Conservation (phyloP, 2,797 vertebrate species). For the Xenopus petersii region DNA sequence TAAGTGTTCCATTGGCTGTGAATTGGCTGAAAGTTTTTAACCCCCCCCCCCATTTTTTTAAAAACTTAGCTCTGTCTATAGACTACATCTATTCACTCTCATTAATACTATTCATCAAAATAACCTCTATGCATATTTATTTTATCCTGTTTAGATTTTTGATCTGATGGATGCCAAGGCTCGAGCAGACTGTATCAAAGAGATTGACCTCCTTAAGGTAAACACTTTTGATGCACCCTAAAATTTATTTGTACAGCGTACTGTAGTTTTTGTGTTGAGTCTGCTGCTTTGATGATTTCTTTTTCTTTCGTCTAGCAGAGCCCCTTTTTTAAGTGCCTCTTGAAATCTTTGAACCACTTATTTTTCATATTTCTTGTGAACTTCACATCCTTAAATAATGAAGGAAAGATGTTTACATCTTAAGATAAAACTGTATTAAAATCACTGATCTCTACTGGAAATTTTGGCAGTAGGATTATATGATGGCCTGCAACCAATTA, state of each 20-base stretch:
- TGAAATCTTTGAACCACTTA: conserved; percentile 42
- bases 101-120: conserved; percentile 6
- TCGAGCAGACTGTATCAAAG: conserved; percentile 98
- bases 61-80: background rate
- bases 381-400: conserved; percentile 39
- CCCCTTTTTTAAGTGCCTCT: conserved; percentile 32
- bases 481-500: background rate
- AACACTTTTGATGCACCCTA: conserved; percentile 59
- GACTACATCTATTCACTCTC: background rate
- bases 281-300: conserved; percentile 39
- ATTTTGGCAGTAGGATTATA: background rate
- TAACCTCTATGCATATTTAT: conserved; percentile 46
- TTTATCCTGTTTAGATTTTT: conserved; percentile 92
- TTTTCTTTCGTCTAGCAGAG: conserved; percentile 22
- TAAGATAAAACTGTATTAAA: conserved; percentile 37
- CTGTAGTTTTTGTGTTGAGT: conserved; percentile 21
- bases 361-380: conserved; percentile 38
- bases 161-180: conserved; percentile 99
- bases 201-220: conserved; percentile 99
- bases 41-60: too few species aligned
- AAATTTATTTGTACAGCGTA: conserved; percentile 36
- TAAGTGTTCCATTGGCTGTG: too few species aligned
- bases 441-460: conserved; percentile 2
- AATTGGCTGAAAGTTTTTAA: too few species aligned
- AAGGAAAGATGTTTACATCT: conserved; percentile 44